Base-by-base conservation (phyloP, 2,797 vertebrate species). In the Poliocrania exsul region DNA sequence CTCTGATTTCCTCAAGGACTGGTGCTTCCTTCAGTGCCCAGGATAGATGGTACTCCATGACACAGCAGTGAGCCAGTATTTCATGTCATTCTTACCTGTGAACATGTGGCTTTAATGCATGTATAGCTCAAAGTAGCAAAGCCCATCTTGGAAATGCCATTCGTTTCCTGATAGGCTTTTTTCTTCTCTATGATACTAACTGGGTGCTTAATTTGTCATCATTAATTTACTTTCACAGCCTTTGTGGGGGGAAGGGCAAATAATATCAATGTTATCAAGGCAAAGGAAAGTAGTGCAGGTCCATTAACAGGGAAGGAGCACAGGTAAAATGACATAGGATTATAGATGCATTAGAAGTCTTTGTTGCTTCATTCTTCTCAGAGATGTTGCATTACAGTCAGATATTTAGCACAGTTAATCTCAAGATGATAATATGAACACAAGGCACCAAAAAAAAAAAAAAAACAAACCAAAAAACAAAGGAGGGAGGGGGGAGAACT, bases 221-320 rank as follows among this genome's bases (percentile, higher is more conserved):
- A 90, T 92, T 84, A 75, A 69, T 79, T 95, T 75, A 75, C 66
- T 84, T 84, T 50, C 82, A 17, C n/a, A 66, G 70, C 47, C 40
- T 81, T 84, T 66, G 62, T 66, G 61, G 51, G 16, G 33, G 78
- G 50, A 90, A 91, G 37, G 64, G 62, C 72, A 95, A 84, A 79
- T 49, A 81, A 38, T 65, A 61, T 54, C 69, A 54, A 4, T 8
- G 58, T 62, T 62, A 53, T n/a, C 40, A 65, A 90, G 54, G 58
- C 65, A 92, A 90, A 74, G 13, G 29, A 61, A 91, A 92, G 54
- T 16, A 75, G 28, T n/a, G 29, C 10, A 49, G 51, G 61, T 46
- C 70, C 51, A 72, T 91, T 93, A 91, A 23, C 13, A 56, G 18
- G n/a, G 33, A 56, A 84, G 54, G 58, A 88, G 33, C 94, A 11